phyloP scores from a whole-genome alignment of 2,113 vertebrate species.

The Bolborhynchus lineola region DNA sequence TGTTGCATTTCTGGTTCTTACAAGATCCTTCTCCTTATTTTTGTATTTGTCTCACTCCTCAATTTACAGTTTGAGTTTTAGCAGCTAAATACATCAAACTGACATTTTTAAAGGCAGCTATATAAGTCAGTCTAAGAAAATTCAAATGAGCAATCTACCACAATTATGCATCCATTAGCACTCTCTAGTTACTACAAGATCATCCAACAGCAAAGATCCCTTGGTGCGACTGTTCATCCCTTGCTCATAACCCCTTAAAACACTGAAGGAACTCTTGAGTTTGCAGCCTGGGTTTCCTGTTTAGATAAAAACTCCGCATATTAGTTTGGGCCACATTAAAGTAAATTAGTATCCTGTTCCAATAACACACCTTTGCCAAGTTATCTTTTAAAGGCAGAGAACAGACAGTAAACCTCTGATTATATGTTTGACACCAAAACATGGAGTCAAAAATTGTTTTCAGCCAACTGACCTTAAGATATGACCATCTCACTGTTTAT shows the following conservation, averaged over 20 bases:
- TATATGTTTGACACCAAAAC: background rate
- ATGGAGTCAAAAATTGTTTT: background rate
- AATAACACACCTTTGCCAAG: background rate
- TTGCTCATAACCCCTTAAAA: background rate
- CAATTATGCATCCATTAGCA: background rate
- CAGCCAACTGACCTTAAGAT: background rate
- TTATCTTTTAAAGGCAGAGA: background rate
- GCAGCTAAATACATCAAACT: background rate
- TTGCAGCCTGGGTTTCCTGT: background rate
- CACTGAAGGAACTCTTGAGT: background rate
- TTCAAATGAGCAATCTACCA: background rate
- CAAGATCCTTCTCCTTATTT: background rate
- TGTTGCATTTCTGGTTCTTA: background rate
- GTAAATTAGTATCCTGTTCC: background rate
- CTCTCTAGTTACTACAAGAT: background rate
- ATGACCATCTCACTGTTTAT: background rate
- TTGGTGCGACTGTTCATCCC: background rate
- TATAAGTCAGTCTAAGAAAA: background rate
- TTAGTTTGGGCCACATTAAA: background rate
- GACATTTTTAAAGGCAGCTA: background rate
- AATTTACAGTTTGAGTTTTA: background rate
- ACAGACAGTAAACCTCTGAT: background rate
- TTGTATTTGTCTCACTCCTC: background rate
- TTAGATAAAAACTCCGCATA: fast-evolving
- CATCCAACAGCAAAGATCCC: background rate